A percentile compares a stretch with the other conserved stretches of the same genome.
These are phyloP conservation scores for Oryzias sinensis DNA, from an alignment of 2,797 vertebrate genomes.

Conservation along the genomic window DNA sequence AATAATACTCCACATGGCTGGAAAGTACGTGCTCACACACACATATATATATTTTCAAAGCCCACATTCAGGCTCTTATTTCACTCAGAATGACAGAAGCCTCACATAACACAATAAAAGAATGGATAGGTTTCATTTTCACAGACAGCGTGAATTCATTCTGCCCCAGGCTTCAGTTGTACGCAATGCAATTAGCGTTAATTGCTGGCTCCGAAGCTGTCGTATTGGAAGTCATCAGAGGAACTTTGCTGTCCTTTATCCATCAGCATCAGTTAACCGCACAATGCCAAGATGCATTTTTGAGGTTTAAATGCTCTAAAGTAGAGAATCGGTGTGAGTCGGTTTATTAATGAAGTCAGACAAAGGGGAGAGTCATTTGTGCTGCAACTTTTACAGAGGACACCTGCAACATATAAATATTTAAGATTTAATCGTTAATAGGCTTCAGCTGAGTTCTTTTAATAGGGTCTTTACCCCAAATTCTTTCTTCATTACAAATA, in stretches of 20 bases:
- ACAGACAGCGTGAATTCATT: constrained; percentile 61
- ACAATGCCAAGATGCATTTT: constrained; percentile 28
- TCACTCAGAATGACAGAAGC: constrained; percentile 31
- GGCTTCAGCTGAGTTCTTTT: constrained; percentile 1
- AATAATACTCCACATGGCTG: no score
- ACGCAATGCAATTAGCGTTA: constrained; percentile 66
- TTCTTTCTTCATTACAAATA: background rate
- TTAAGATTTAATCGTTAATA: constrained; percentile 10
- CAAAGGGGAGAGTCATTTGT: constrained; percentile 4
- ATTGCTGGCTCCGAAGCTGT: constrained; percentile 62
- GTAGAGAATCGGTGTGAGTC: background rate
- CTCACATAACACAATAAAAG: constrained; percentile 43
- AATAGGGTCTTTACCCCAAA: constrained; percentile 4
- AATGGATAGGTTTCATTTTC: constrained; percentile 56
- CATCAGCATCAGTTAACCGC: constrained; percentile 50
- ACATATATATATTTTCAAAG: constrained; percentile 21
- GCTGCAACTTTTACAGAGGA: constrained; percentile 1
- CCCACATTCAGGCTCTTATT: constrained; percentile 32
- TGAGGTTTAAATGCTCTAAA: constrained; percentile 49
- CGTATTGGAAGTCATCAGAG: constrained; percentile 62
- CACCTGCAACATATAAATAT: constrained; percentile 22
- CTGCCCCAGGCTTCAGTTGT: constrained; percentile 48
- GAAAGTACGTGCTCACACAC: constrained; percentile 8
- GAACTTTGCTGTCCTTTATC: constrained; percentile 41
- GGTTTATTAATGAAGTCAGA: constrained; percentile 14